phyloP scores from a whole-genome alignment of 1,140 invertebrate species.

The Drosophila eugracilis region DNA sequence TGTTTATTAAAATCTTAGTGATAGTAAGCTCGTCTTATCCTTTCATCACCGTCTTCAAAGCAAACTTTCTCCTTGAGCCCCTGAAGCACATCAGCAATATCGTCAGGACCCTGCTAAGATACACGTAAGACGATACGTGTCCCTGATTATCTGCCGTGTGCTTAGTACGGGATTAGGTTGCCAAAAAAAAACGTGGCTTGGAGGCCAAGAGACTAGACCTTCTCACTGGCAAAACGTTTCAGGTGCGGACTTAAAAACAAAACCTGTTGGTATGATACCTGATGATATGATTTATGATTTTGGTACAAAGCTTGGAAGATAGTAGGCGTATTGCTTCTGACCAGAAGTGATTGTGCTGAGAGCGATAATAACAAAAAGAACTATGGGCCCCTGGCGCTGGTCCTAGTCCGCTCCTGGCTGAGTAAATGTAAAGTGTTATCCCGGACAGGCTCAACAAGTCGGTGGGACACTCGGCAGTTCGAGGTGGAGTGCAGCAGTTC shows the following conservation, averaged over 20 bases:
- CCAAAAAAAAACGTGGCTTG: slow-evolving; percentile 57
- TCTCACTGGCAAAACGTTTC: background rate
- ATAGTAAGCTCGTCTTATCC: slow-evolving; percentile 10
- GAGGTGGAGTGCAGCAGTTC: slow-evolving; percentile 21
- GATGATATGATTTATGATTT: too few species aligned
- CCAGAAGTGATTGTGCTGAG: too few species aligned
- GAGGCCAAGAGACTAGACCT: slow-evolving; percentile 18
- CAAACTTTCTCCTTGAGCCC: slow-evolving; percentile 18
- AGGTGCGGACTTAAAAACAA: slow-evolving; percentile 11
- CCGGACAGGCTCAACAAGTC: slow-evolving; percentile 56
- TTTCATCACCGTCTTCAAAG: slow-evolving; percentile 36
- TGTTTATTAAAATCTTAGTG: too few species aligned
- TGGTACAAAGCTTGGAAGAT: too few species aligned
- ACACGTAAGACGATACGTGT: slow-evolving; percentile 71
- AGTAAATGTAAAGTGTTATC: slow-evolving; percentile 23
- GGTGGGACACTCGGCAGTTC: slow-evolving; percentile 9
- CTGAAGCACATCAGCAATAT: background rate
- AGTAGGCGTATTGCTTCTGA: too few species aligned
- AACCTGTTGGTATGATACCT: too few species aligned
- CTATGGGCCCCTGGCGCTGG: too few species aligned
- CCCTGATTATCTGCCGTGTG: slow-evolving; percentile 71
- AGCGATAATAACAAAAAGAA: too few species aligned
- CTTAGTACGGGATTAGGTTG: slow-evolving; percentile 72
- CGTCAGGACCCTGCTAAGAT: slow-evolving; percentile 21
- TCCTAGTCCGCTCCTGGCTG: slow-evolving; percentile 16